phyloP scores from a whole-genome alignment of 2,888 invertebrate species.

The Cyclophora albipunctata region DNA sequence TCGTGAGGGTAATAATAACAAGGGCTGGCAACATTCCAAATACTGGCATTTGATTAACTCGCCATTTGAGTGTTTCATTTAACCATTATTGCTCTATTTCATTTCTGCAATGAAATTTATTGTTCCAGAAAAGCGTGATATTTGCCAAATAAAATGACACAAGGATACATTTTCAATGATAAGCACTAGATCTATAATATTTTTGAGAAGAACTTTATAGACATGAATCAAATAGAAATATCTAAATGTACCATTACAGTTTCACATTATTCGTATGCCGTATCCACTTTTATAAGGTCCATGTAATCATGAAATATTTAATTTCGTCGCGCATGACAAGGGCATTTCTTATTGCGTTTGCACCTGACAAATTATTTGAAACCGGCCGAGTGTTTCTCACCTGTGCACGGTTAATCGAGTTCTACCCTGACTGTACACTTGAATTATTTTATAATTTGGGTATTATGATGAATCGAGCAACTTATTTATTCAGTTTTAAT shows the following conservation, averaged over 20 bases:
- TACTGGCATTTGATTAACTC: constrained; percentile 18
- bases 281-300: constrained; percentile 11
- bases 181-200: too few relatives aligned
- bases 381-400: constrained; percentile 10
- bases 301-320: constrained; percentile 48
- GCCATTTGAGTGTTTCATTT: constrained; percentile 12
- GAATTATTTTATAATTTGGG: not conserved
- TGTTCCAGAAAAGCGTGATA: too few relatives aligned
- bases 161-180: too few relatives aligned
- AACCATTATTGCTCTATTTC: constrained; percentile 3
- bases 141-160: too few relatives aligned
- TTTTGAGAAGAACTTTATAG: too few relatives aligned
- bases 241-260: too few relatives aligned
- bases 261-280: not conserved
- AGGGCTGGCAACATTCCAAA: constrained; percentile 17
- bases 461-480: not conserved
- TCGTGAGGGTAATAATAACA: constrained; percentile 11
- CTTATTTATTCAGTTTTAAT: too few relatives aligned
- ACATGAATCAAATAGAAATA: too few relatives aligned
- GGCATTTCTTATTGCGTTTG: constrained; percentile 46
- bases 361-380: constrained; percentile 49
- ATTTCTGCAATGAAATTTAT: not conserved
- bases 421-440: not conserved
- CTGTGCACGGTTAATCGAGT: constrained; percentile 18
- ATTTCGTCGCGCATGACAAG: constrained; percentile 45